Base-by-base conservation (phyloP, 2,113 vertebrate species). In the Helogale parvula region DNA sequence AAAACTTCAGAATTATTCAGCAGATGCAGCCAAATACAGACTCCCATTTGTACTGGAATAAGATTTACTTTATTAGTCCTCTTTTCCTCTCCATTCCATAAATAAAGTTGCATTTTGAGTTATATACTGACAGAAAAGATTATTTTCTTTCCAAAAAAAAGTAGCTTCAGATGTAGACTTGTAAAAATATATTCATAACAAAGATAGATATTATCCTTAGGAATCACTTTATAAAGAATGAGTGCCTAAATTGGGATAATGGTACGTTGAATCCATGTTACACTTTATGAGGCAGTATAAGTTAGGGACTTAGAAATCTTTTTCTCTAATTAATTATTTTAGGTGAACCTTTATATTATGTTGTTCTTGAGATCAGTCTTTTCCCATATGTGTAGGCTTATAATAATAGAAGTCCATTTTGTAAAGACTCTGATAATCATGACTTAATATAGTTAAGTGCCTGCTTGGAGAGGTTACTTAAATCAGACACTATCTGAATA, bases 1-100 rank as follows among this genome's bases (percentile, higher is more conserved):
- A 92, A 21, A 25, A 94, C 19, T 94, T 90, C 82, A 87, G 76
- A 93, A 86, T 71, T 97, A 50, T 91, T 96, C 79, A 21, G n/a
- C 69, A 82, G 3, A 31, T 97, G 29, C 3, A 92, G 52, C 6
- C 5, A 65, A 50, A 68, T 86, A 16, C 2, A 85, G 83, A 47
- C 63, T 71, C 7, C 50, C 14, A 27, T 54, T 97, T 97, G 16
- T 69, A 1, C 69, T 63, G 57, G 2, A 96, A 77, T 92, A 86
- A 91, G 83, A 89, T 41, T 82, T 79, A 47, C n/a, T 84, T 45
- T 50, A 74, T 74, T 89, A 47, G 23, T 23, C n/a, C 65, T 96
- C n/a, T 10, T 35, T 97, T 7, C 74, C 54, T 97, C 50, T 94
- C 47, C 12, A 65, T 16, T 35, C 25, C 12, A 33, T 57, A n/a